Evolutionary conservation across 2,888 invertebrate species (phyloP).

Genomic region (Scaptomyza polygonia): DNA sequence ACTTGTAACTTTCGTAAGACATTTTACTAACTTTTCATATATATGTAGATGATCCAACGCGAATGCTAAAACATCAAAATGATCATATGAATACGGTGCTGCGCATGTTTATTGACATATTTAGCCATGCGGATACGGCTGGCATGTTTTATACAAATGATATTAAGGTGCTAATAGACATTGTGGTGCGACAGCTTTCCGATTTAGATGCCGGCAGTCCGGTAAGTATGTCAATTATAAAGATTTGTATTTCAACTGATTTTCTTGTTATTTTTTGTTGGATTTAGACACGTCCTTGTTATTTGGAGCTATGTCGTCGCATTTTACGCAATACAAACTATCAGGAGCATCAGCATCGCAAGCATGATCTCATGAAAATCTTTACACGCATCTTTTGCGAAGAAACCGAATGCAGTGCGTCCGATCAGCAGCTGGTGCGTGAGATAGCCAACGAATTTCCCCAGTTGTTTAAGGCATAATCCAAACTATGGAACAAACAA

Average conservation of each 20-base stretch:
- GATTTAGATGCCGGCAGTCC: constrained; percentile 95
- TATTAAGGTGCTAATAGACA: constrained; percentile 96
- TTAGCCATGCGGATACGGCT: constrained; percentile 91
- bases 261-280: too few relatives aligned
- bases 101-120: constrained; percentile 94
- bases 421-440: constrained; percentile 91
- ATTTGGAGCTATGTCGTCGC: constrained; percentile 91
- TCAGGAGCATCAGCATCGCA: constrained; percentile 91
- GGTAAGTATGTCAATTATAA: constrained; percentile 84
- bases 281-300: constrained; percentile 89
- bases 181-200: constrained; percentile 94
- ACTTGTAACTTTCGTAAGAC: too few relatives aligned
- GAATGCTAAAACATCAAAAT: constrained; percentile 91
- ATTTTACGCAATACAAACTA: constrained; percentile 93
- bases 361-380: constrained; percentile 92
- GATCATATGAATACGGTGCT: constrained; percentile 93
- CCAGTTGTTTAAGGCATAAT: constrained; percentile 88
- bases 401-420: constrained; percentile 89
- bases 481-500: neutral
- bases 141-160: constrained; percentile 97
- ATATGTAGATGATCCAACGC: constrained; percentile 92
- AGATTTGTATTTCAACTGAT: too few relatives aligned
- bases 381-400: constrained; percentile 95
- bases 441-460: constrained; percentile 94
- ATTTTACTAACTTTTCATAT: neutral